Evolutionary conservation across 1,140 invertebrate genomes (phyloP).

Genomic region (Calosoma granatense): DNA sequence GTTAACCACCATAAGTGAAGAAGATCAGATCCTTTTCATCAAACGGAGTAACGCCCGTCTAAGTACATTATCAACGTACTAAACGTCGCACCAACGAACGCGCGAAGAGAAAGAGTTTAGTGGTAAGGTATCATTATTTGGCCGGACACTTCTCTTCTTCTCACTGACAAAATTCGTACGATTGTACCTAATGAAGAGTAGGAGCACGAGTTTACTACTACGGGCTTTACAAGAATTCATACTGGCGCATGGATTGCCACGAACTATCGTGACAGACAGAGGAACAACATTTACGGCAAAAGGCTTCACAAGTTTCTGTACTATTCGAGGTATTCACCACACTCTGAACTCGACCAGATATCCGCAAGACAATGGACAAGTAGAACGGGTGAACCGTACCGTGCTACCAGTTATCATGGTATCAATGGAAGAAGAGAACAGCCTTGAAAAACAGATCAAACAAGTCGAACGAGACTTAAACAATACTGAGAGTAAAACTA

Average conservation of each 20-base stretch:
- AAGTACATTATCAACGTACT: neutral
- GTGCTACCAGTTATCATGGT: neutral
- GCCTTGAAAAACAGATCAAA: too few relatives aligned
- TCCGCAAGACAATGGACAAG: neutral
- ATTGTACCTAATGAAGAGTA: neutral
- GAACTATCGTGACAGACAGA: neutral
- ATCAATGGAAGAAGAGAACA: too few relatives aligned
- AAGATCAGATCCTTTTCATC: neutral
- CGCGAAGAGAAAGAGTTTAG: neutral
- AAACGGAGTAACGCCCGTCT: neutral
- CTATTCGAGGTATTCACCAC: neutral
- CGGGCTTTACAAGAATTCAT: neutral
- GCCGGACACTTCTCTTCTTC: neutral
- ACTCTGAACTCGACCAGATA: neutral
- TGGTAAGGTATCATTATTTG: neutral
- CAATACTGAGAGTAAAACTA: neutral
- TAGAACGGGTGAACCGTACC: neutral
- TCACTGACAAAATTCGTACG: neutral
- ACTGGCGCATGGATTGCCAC: neutral
- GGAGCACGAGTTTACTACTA: neutral
- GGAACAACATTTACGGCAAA: neutral
- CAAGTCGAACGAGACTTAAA: too few relatives aligned
- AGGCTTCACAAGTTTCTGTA: neutral
- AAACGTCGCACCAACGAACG: neutral
- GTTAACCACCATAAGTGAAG: neutral